Evolutionary conservation across 1,140 invertebrate species (phyloP), one percentile per base, ranked within the genome.

Genomic region (Chionoecetes opilio): DNA sequence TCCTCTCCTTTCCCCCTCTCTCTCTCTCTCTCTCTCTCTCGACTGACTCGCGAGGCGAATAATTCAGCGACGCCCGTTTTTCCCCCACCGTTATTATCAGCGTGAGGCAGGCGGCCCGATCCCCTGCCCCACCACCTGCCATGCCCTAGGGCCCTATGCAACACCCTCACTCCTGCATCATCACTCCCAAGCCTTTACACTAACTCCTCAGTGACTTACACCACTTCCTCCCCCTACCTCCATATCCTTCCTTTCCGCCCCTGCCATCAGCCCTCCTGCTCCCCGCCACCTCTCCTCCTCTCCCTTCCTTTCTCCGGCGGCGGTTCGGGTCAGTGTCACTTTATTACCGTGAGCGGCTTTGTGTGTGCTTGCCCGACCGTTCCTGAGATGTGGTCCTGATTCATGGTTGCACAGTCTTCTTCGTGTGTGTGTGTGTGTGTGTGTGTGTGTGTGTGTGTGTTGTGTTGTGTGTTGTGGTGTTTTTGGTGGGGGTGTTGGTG

Each of bases 311-410:
- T 75, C 63, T n/a, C 63, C 63, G 21, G 63, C 63, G 63, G 63
- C 63, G 63, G 63, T 75, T 75, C 63, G 63, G 63, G n/a, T 75
- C 63, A 75, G 63, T 75, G 63, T 75, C 63, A 75, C 63, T 26
- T 75, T 75, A 75, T 75, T 26, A n/a, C 63, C 2, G 63, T 26
- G 26, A 2, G 63, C 21, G 63, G 21, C 63, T 75, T 75, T 75
- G 63, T 75, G 63, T 75, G 63, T 75, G 63, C 63, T 21, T 75
- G 63, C 63, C 63, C n/a, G 63, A 75, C 21, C 63, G 63, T 75
- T n/a, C 63, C 63, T n/a, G 63, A n/a, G 63, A 5, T 75, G 63
- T 26, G 63, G 3, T 75, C 63, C 9, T 17, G 53, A 26, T 8
- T 63, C 26, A 63, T 3, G n/a, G 11, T 75, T 75, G 63, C 63